Base-by-base conservation (phyloP, 2,797 vertebrate genomes). In the Eulemur albifrons region DNA sequence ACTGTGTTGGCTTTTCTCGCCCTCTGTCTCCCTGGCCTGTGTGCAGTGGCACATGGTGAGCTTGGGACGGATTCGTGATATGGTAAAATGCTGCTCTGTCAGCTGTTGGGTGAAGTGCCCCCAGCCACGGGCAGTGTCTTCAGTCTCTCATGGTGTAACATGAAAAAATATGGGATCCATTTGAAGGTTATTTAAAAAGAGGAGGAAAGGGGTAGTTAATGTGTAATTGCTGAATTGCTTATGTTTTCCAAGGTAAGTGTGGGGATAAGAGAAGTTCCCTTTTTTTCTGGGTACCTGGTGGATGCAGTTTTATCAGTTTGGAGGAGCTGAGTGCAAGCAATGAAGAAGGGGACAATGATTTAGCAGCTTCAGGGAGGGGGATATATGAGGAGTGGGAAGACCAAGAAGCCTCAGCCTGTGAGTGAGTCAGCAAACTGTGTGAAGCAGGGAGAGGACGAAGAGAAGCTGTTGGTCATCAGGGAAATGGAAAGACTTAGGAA, bases 21-120 rank as follows among this genome's bases (percentile, higher is more conserved):
- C 6, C 32, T 43, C 48, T 61, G 7, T 82, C 35, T 65, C 57
- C 43, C 57, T 59, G 69, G 20, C 10, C 13, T 38, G 21, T 3
- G 7, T 27, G 35, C 2, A 7, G 0, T 32, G 63, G 30, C 10
- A 61, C 0, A 0, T 61, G 35, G 10, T 70, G 23, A 63, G 30
- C 32, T 54, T 32, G 0, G 4, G 40, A 13, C 85, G 54, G 6
- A 63, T 18, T 43, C 52, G 5, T 12, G 20, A 45, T 45, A 11
- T 17, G 32, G 59, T 69, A 43, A 90, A 13, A 35, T 50, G 27
- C 23, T 65, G 40, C 1, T 35, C 38, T 14, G 20, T 7, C 32
- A 40, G 25, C 45, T 35, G 0, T 0, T 21, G 38, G 40, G 38
- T 59, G 70, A 61, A 50, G 43, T 43, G 38, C 23, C 20, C 27